Evolutionary conservation across 2,888 invertebrate species (phyloP), one percentile per base, ranked within the genome.

Genomic region (Perdita meconis): DNA sequence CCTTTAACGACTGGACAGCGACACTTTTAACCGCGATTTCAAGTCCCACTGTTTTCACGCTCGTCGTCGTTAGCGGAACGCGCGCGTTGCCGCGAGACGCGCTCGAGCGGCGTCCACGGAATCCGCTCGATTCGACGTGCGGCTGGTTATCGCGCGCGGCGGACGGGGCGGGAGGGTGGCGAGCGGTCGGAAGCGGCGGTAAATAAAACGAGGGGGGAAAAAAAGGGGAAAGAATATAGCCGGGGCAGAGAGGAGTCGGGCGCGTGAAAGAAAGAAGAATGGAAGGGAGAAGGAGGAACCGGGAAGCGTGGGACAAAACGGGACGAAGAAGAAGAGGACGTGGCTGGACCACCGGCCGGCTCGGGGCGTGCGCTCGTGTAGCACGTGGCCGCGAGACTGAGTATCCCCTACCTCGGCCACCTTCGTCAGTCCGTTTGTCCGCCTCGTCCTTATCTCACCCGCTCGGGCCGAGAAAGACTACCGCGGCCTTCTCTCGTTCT

Each of bases 371-470:
- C 90, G 91, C 88, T 90, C 91, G 88, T 90, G 89, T 89, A 91
- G 91, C 91, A 91, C 91, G 91, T 91, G 91, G 91, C 91, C 89
- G 89, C 89, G 88, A 91, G 91, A 91, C 91, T 91, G 91, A 91
- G 86, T 85, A 85, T 89, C 90, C 90, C 91, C 91, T 91, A 90
- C 91, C 89, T 90, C 83, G 82, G 81, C 72, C 80, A 85, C 82
- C 87, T 86, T 86, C 88, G 87, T 90, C 91, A 89, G 89, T 88
- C 87, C 87, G 90, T 89, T 90, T 88, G 89, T 88, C 88, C 85
- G 86, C 80, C 88, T 87, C 86, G 82, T 91, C 90, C 89, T 89
- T 90, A 88, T 91, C 90, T 86, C 84, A 83, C 88, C 85, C 85
- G 78, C 81, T 78, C 83, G 83, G 64, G 60, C n/a, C 77, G 87